Evolutionary conservation across 2,888 invertebrate species (phyloP).

Genomic region (Blomia tropicalis): DNA sequence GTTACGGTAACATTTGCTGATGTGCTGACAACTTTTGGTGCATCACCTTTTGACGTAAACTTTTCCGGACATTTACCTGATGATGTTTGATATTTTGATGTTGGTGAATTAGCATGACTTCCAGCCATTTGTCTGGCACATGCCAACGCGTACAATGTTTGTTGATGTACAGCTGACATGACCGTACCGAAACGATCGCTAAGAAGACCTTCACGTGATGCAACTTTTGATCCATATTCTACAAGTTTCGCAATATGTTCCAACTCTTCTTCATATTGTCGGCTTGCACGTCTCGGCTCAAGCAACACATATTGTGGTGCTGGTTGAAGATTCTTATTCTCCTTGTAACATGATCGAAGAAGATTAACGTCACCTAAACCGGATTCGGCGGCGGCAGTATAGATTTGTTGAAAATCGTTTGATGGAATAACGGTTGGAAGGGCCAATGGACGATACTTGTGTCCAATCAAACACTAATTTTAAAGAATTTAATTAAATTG

Average conservation of each 20-base stretch:
- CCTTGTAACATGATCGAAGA: slow-evolving; percentile 36
- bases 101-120: slow-evolving; percentile 2
- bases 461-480: slow-evolving; percentile 37
- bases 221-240: slow-evolving; percentile 29
- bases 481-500: too few species aligned
- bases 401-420: slow-evolving; percentile 36
- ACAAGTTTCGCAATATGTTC: slow-evolving; percentile 28
- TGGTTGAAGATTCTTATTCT: slow-evolving; percentile 35
- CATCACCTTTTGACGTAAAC: not conserved
- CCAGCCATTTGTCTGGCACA: slow-evolving; percentile 8
- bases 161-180: slow-evolving; percentile 29
- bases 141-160: slow-evolving; percentile 28
- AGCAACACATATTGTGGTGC: slow-evolving; percentile 27
- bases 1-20: not conserved
- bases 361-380: slow-evolving; percentile 34
- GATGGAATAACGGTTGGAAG: slow-evolving; percentile 36
- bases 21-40: not conserved
- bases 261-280: slow-evolving; percentile 25
- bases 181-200: slow-evolving; percentile 22
- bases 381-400: slow-evolving; percentile 33
- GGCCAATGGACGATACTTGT: slow-evolving; percentile 37
- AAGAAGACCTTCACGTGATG: slow-evolving; percentile 27
- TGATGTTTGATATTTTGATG: not conserved
- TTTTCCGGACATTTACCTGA: not conserved
- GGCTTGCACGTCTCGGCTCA: slow-evolving; percentile 6